Percentiles rank a stretch among this genome's conserved stretches.
Conservation (phyloP, 1,140 invertebrate species). For the Panagrolaimus sp. region DNA sequence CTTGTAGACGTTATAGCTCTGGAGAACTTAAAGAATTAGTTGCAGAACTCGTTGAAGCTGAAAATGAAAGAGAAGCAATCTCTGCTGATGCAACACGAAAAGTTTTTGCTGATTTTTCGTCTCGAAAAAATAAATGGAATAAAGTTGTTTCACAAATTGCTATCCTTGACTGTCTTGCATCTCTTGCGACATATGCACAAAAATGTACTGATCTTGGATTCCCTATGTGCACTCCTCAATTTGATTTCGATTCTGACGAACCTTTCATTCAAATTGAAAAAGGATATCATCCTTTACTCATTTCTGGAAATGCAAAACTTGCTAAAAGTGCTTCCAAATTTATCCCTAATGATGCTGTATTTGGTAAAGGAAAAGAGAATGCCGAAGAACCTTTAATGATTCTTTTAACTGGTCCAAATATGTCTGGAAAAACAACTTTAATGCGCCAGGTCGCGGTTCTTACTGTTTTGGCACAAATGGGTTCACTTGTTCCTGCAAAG, state of each 20-base stretch:
- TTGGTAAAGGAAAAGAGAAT: conserved; percentile 62
- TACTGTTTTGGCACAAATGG: conserved; percentile 86
- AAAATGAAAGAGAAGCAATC: conserved; percentile 71
- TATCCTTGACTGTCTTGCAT: conserved; percentile 76
- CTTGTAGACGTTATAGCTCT: conserved; percentile 73
- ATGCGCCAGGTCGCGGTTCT: conserved; percentile 88
- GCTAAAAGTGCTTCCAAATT: conserved; percentile 65
- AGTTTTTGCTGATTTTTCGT: conserved; percentile 83
- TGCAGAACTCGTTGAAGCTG: conserved; percentile 70
- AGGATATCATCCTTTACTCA: conserved; percentile 81
- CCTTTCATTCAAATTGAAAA: conserved; percentile 75
- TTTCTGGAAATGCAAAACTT: conserved; percentile 14
- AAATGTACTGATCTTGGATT: conserved; percentile 60
- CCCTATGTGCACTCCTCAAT: conserved; percentile 73
- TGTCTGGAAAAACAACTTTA: conserved; percentile 84
- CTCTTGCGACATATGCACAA: conserved; percentile 72
- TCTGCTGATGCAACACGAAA: conserved; percentile 78
- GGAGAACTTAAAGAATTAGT: conserved; percentile 71
- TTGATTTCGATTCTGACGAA: conserved; percentile 60
- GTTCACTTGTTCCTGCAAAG: conserved; percentile 79
- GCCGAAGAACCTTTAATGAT: background rate
- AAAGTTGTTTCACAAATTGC: conserved; percentile 73
- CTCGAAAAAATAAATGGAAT: conserved; percentile 73
- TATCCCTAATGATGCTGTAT: conserved; percentile 74
- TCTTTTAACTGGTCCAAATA: background rate